These are phyloP conservation scores for Onychomys arenicola DNA, from an alignment of 2,797 vertebrate genomes.

Conservation along the genomic window DNA sequence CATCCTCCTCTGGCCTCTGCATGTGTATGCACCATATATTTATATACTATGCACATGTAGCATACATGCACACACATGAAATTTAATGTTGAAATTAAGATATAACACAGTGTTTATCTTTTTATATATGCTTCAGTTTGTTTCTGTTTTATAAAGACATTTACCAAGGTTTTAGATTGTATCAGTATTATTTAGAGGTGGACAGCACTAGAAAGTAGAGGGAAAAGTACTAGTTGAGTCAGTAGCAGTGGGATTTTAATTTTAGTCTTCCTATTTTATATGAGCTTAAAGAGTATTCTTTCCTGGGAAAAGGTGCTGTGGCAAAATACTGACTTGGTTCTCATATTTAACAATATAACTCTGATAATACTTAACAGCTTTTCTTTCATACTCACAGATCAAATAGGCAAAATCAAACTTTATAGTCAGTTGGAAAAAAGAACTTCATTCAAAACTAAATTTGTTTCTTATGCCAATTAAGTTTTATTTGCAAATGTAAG, in stretches of 20 bases:
- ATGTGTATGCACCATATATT: background rate
- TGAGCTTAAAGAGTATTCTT: background rate
- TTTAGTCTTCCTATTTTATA: background rate
- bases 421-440: background rate
- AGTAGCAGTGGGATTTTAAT: background rate
- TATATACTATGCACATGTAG: background rate
- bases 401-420: background rate
- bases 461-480: background rate
- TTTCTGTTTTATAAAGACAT: background rate
- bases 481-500: conserved; percentile 14
- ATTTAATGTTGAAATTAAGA: conserved; percentile 28
- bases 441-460: conserved; percentile 40
- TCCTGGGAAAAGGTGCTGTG: conserved; percentile 18
- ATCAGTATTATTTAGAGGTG: background rate
- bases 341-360: conserved; percentile 22
- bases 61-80: background rate
- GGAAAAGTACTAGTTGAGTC: background rate
- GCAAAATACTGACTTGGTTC: background rate
- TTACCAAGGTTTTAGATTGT: background rate
- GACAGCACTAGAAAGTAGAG: background rate
- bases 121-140: conserved; percentile 25
- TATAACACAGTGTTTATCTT: background rate
- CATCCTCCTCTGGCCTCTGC: background rate
- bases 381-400: background rate
- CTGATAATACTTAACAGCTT: background rate